Base-by-base conservation (phyloP, 2,888 invertebrate species). In the Drosophila prostipennis region DNA sequence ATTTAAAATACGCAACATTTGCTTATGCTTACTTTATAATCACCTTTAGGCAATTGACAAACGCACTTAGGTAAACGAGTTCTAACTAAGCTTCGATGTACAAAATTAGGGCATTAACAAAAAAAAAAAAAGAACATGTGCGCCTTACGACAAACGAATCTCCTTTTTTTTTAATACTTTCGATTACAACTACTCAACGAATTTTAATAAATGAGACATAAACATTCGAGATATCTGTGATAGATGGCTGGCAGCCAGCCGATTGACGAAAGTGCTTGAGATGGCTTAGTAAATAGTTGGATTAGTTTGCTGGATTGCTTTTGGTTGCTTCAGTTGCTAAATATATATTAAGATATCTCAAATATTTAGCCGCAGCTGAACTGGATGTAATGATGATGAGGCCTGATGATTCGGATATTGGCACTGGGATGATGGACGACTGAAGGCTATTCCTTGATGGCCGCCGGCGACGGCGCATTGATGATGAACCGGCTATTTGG, bases 401-500 rank as follows among this genome's bases (percentile, higher is more conserved):
- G 45, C 45, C 26, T 29, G 5, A 43, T 34, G 19, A 32, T 32
- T 16, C 46, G 14, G 2, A 23, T 32, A 42, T 58, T 65, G 48
- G 56, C 37, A 58, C 53, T 37, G 29, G 37, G 8, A 37, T 46
- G 37, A 45, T 19, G 19, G 19, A 19, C 3, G 14, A 32, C 23
- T 29, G 19, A 14, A 11, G 8, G 37, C 37, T 53, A 67, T 39
- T 65, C 53, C 37, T 45, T 53, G 13, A 13, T 2, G 16, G 29
- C 2, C 7, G 29, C 6, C 29, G 7, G 29, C 29, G 29, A 29
- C 6, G 51, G 42, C 3, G 64, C 26, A 29, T 58, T 23, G 14
- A 61, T 51, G 5, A 46, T 46, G 10, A 52, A 59, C 2, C 83
- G 78, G 10, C 42, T 57, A 3, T 26, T 43, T 6, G 23, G 52